These are phyloP conservation scores for Trachelipus rathkii DNA, from an alignment of 1,140 invertebrate genomes.

Conservation along the genomic window DNA sequence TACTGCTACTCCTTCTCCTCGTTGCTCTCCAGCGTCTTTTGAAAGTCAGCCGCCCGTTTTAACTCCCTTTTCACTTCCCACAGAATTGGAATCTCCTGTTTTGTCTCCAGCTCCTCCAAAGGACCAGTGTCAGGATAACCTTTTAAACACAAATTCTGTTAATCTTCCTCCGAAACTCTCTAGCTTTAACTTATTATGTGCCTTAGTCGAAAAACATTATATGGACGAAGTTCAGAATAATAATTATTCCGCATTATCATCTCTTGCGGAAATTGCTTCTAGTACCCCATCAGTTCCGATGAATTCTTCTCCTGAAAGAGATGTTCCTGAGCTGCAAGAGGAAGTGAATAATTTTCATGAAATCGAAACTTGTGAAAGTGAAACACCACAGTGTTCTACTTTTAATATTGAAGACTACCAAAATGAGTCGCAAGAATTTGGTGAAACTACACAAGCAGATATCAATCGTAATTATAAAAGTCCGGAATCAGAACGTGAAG, in stretches of 20 bases:
- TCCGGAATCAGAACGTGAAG: background rate
- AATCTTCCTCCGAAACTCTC: background rate
- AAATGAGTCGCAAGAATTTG: background rate
- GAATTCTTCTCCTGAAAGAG: background rate
- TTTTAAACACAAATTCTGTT: background rate
- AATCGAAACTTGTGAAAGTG: background rate
- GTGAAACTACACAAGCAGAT: background rate
- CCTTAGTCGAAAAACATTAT: background rate
- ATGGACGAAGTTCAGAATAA: background rate
- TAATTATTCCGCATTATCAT: background rate
- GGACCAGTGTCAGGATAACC: background rate
- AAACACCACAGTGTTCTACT: background rate
- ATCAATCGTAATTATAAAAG: conserved; percentile 4
- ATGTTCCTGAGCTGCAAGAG: background rate
- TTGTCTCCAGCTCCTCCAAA: background rate
- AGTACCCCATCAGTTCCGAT: background rate
- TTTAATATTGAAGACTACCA: background rate
- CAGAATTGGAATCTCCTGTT: background rate
- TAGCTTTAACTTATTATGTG: background rate
- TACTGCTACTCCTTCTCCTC: background rate
- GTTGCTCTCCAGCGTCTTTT: background rate
- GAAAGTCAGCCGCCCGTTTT: background rate
- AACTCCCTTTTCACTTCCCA: background rate
- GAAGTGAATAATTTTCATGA: background rate
- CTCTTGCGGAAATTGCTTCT: background rate